Conservation (phyloP, 2,888 invertebrate genomes). For the Idaea biselata region DNA sequence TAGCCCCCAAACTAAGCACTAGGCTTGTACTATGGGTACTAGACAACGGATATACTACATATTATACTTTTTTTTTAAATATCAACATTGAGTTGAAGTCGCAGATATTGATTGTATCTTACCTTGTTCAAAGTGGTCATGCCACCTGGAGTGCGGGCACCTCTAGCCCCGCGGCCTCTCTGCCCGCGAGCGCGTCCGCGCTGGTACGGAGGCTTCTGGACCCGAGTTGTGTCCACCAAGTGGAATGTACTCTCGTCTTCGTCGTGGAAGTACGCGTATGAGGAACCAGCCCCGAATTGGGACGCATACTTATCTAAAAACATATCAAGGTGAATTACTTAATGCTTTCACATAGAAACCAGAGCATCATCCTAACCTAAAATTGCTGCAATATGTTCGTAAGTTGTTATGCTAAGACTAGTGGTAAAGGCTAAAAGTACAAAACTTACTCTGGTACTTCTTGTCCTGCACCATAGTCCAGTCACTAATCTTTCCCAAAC, state of each 20-base stretch:
- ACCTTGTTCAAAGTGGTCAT: constrained; percentile 93
- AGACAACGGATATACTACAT: too few relatives aligned
- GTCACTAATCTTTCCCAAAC: constrained; percentile 98
- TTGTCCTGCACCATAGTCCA: constrained; percentile 99
- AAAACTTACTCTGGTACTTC: constrained; percentile 92
- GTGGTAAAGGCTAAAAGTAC: background rate
- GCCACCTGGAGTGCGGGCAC: constrained; percentile 84
- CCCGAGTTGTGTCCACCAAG: constrained; percentile 95
- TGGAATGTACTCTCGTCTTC: constrained; percentile 99
- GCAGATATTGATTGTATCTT: constrained; percentile 9
- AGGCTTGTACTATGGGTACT: too few relatives aligned
- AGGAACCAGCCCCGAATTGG: constrained; percentile 95
- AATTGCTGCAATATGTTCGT: constrained; percentile 23
- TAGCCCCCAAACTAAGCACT: too few relatives aligned
- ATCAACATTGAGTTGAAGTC: background rate
- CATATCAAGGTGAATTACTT: background rate
- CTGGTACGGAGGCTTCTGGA: constrained; percentile 95
- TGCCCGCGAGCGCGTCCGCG: constrained; percentile 93
- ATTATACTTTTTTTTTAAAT: too few relatives aligned
- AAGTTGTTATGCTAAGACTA: background rate
- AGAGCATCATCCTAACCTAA: constrained; percentile 50
- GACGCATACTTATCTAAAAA: constrained; percentile 92
- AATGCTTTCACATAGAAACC: constrained; percentile 6
- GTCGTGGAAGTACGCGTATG: constrained; percentile 99
- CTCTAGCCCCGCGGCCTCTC: constrained; percentile 86